A percentile compares a stretch with the other conserved stretches of the same genome.
Conservation (phyloP, 1,140 invertebrate genomes). For the Pogonus chalceus region DNA sequence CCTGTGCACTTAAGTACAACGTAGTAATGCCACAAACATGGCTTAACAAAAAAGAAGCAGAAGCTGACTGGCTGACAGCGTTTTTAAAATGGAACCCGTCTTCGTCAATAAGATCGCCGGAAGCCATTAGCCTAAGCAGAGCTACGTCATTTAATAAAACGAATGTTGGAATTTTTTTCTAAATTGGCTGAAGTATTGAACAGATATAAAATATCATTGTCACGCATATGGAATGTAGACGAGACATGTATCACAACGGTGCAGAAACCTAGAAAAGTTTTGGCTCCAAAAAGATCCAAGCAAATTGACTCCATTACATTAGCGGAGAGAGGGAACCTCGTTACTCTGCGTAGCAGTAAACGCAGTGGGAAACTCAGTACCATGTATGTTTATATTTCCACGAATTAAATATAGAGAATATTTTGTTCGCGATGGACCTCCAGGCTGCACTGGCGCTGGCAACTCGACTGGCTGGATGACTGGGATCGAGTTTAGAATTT, state of each 20-base stretch:
- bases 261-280: too few relatives aligned
- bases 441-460: constrained; percentile 9
- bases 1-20: constrained; percentile 17
- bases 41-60: constrained; percentile 6
- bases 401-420: constrained; percentile 10
- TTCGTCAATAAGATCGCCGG: neutral
- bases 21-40: constrained; percentile 15
- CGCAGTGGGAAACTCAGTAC: constrained; percentile 12
- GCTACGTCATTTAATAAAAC: too few relatives aligned
- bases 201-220: constrained; percentile 1
- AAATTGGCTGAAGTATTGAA: too few relatives aligned
- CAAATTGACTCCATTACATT: constrained; percentile 11
- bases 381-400: constrained; percentile 16
- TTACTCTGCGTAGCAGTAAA: constrained; percentile 12
- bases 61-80: neutral
- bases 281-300: constrained; percentile 3
- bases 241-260: too few relatives aligned
- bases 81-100: constrained; percentile 7
- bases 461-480: too few relatives aligned
- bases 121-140: constrained; percentile 1
- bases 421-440: constrained; percentile 14
- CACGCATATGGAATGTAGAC: constrained; percentile 9
- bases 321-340: constrained; percentile 11
- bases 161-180: too few relatives aligned
- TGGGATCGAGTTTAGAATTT: constrained; percentile 8